These are phyloP conservation scores for Anguilla megastoma DNA, from an alignment of 2,797 vertebrate species.

Conservation along the genomic window DNA sequence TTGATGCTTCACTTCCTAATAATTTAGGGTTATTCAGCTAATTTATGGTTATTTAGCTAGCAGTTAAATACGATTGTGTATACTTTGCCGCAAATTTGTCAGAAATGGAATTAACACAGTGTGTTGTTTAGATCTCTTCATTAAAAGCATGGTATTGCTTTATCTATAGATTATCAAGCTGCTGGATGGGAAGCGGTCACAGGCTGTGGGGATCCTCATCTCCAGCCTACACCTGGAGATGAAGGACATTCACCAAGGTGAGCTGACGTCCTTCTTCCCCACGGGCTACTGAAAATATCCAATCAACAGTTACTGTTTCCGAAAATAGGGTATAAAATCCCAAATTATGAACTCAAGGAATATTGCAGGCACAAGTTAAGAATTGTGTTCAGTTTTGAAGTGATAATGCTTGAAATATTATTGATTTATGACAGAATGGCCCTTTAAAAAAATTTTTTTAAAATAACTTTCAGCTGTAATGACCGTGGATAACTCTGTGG, in stretches of 20 bases:
- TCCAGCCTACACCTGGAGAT: slow-evolving; percentile 98
- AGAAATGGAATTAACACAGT: neutral
- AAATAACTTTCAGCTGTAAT: slow-evolving; percentile 77
- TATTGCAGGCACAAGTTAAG: neutral
- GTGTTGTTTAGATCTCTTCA: neutral
- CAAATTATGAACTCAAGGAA: neutral
- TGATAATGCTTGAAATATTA: neutral
- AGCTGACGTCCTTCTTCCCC: slow-evolving; percentile 38
- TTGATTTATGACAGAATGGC: neutral
- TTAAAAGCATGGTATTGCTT: slow-evolving; percentile 34
- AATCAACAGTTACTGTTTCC: neutral
- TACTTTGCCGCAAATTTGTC: neutral
- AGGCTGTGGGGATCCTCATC: slow-evolving; percentile 95
- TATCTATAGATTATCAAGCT: slow-evolving; percentile 87
- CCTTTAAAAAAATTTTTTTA: neutral
- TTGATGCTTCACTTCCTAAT: neutral
- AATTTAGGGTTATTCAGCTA: neutral
- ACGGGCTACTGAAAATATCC: neutral
- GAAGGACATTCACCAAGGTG: slow-evolving; percentile 96
- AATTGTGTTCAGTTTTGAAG: neutral
- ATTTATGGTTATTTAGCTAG: neutral
- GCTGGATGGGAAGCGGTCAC: slow-evolving; percentile 91
- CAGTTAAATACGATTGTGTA: neutral
- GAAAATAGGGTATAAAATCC: neutral
- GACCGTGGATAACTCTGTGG: slow-evolving; percentile 86